A percentile compares a stretch with the other conserved stretches of the same genome.
These are phyloP conservation scores for Beris chalybata DNA, from an alignment of 2,888 invertebrate genomes.

Conservation along the genomic window DNA sequence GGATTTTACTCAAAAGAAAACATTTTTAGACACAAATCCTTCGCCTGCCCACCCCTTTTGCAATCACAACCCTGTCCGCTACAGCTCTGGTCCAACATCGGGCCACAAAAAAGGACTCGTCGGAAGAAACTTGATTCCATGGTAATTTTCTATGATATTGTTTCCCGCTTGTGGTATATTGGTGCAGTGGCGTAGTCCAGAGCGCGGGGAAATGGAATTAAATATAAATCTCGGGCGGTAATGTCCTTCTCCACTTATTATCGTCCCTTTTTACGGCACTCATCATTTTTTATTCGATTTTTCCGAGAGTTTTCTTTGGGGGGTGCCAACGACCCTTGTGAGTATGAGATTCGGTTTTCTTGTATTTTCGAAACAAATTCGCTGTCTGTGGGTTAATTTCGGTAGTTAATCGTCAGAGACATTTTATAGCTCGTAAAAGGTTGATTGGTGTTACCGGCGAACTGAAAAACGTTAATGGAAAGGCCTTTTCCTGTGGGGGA, in stretches of 20 bases:
- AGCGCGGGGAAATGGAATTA: conserved; percentile 1
- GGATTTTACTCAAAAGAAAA: conserved; percentile 6
- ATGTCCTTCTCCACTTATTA: conserved; percentile 1
- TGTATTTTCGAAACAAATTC: too few relatives aligned
- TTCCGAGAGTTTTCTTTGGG: background rate
- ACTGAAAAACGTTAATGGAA: too few relatives aligned
- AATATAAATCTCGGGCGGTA: conserved; percentile 3
- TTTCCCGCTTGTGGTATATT: too few relatives aligned
- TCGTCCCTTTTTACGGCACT: background rate
- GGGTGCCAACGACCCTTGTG: background rate
- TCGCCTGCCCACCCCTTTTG: too few relatives aligned
- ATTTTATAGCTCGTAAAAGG: conserved; percentile 37
- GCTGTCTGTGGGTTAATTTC: conserved; percentile 34
- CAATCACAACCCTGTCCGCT: background rate
- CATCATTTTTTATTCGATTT: conserved; percentile 13
- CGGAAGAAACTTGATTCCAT: too few relatives aligned
- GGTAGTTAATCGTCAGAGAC: conserved; percentile 35
- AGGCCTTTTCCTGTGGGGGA: too few relatives aligned
- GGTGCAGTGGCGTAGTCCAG: too few relatives aligned
- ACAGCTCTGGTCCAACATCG: background rate
- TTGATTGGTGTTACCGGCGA: conserved; percentile 34
- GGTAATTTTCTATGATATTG: too few relatives aligned
- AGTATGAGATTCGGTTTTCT: too few relatives aligned
- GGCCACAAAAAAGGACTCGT: too few relatives aligned
- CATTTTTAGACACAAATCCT: background rate